These are phyloP conservation scores for Malurus cyaneus DNA, from an alignment of 2,113 vertebrate genomes.

Conservation along the genomic window DNA sequence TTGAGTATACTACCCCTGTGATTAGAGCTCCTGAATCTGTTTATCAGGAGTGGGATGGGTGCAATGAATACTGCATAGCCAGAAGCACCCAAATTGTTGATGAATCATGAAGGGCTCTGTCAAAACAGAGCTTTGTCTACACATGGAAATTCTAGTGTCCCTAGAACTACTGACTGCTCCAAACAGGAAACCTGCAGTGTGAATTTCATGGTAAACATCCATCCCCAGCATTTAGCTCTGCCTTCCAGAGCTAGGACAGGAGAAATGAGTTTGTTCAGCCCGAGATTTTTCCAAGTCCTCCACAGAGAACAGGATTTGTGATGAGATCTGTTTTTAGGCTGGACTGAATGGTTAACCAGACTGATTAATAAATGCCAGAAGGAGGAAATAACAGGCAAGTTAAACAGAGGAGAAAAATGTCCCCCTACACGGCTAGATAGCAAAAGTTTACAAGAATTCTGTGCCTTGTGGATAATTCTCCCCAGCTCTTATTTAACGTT, in stretches of 20 bases:
- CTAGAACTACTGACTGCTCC: background rate
- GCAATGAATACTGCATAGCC: background rate
- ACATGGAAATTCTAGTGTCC: background rate
- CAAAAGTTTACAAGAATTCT: slow-evolving; percentile 33
- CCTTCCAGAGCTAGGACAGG: slow-evolving; percentile 15
- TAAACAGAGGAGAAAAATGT: slow-evolving; percentile 39
- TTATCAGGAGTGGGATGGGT: background rate
- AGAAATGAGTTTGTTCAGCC: slow-evolving; percentile 54
- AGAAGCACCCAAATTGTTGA: slow-evolving; percentile 2
- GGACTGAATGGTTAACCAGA: slow-evolving; percentile 68
- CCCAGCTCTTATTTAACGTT: background rate
- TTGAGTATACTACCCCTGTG: background rate
- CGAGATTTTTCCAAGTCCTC: slow-evolving; percentile 13
- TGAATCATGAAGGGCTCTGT: background rate
- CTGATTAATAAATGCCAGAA: slow-evolving; percentile 73
- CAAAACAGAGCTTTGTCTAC: background rate
- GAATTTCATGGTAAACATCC: slow-evolving; percentile 47
- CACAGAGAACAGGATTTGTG: slow-evolving; percentile 50
- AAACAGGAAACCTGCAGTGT: background rate
- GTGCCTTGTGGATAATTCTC: slow-evolving; percentile 20
- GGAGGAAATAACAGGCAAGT: slow-evolving; percentile 55
- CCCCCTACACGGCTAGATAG: slow-evolving; percentile 11
- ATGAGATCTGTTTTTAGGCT: slow-evolving; percentile 24
- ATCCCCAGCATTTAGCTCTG: slow-evolving; percentile 28
- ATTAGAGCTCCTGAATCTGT: slow-evolving; percentile 17